Evolutionary conservation across 2,113 vertebrate genomes (phyloP).

Genomic region (Cisticola juncidis): DNA sequence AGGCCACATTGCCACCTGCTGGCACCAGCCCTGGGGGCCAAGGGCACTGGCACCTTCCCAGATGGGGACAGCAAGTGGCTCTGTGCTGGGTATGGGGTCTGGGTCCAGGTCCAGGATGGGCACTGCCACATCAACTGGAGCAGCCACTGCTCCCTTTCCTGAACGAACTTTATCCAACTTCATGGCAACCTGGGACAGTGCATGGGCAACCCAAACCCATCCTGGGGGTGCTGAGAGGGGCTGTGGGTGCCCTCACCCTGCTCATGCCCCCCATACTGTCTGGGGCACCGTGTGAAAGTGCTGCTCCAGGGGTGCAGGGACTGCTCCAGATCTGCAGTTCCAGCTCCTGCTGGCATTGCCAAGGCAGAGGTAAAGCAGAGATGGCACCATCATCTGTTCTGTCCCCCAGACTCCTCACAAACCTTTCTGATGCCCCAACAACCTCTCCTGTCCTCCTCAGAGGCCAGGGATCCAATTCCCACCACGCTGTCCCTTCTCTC

Average conservation of each 20-base stretch:
- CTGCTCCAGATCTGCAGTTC: background rate
- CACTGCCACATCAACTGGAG: background rate
- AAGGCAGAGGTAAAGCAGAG: background rate
- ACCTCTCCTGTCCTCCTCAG: background rate
- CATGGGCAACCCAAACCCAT: background rate
- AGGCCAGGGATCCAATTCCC: accelerated
- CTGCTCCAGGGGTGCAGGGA: background rate
- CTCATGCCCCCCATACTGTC: background rate
- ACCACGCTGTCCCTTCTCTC: background rate
- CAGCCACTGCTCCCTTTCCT: background rate
- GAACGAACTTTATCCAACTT: background rate
- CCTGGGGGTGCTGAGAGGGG: background rate
- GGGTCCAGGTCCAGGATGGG: accelerated
- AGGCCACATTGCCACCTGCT: conserved; percentile 38
- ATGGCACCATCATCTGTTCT: background rate
- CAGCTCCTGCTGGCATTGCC: background rate
- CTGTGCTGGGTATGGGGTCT: background rate
- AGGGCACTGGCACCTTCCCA: background rate
- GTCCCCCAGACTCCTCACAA: background rate
- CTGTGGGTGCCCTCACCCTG: background rate
- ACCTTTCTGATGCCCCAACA: background rate
- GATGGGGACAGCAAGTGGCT: background rate
- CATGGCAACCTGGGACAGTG: background rate
- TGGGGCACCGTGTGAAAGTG: background rate
- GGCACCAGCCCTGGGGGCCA: background rate